These are phyloP conservation scores for Drosophila planitibia DNA, from an alignment of 2,888 invertebrate genomes.

Conservation along the genomic window DNA sequence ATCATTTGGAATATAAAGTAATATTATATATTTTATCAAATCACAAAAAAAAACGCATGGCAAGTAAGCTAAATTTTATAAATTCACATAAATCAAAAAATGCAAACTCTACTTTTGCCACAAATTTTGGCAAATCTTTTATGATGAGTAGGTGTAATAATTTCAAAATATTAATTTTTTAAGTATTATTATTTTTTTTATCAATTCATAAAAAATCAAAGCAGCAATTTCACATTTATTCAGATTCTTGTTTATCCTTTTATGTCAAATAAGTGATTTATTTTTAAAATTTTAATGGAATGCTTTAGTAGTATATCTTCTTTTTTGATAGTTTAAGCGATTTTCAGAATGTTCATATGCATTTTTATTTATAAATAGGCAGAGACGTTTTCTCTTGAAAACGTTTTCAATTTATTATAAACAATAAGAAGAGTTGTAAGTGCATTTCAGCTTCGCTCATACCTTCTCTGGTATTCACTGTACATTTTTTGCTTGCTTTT, in stretches of 20 bases:
- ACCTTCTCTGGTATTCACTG: background rate
- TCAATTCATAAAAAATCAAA: background rate
- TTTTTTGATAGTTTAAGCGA: background rate
- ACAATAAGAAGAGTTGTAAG: background rate
- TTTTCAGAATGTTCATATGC: background rate
- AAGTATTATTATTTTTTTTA: background rate
- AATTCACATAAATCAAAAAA: background rate
- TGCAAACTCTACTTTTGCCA: background rate
- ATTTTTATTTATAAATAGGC: background rate
- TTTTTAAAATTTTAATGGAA: background rate
- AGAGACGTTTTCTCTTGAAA: background rate
- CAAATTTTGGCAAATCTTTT: background rate
- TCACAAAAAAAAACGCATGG: background rate
- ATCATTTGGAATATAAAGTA: background rate
- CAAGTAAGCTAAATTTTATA: background rate
- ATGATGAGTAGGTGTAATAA: background rate
- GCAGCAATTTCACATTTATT: background rate
- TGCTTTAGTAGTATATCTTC: background rate
- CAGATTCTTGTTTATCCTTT: background rate
- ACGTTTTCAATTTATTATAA: background rate
- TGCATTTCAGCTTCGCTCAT: slow-evolving; percentile 18
- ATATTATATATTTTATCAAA: background rate
- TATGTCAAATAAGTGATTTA: background rate
- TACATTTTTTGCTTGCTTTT: slow-evolving; percentile 63
- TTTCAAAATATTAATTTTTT: background rate